Evolutionary conservation across 2,888 invertebrate species (phyloP).

Genomic region (Trilocha varians): DNA sequence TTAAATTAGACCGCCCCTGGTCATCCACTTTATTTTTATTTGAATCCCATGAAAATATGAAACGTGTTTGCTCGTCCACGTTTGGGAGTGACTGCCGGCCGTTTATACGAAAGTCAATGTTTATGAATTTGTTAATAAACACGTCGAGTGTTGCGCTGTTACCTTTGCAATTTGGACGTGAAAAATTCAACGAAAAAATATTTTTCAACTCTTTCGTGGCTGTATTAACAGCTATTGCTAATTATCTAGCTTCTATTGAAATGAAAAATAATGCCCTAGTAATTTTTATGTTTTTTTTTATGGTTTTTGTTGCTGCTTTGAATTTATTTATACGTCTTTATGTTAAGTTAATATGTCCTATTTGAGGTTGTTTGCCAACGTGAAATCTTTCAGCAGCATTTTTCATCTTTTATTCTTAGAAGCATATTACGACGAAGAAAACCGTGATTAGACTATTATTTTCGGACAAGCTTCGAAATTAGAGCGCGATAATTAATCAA

Average conservation of each 20-base stretch:
- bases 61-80: conserved; percentile 55
- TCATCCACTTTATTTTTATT: conserved; percentile 69
- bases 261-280: conserved; percentile 58
- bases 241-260: conserved; percentile 43
- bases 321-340: neutral
- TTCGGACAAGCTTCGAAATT: neutral
- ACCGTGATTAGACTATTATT: neutral
- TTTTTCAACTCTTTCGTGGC: conserved; percentile 26
- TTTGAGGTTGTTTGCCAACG: too few species aligned
- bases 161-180: conserved; percentile 45
- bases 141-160: conserved; percentile 36
- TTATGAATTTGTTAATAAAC: conserved; percentile 70
- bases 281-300: conserved; percentile 54
- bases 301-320: conserved; percentile 17
- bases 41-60: conserved; percentile 69
- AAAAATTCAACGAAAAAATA: conserved; percentile 31
- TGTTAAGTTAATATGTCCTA: too few species aligned
- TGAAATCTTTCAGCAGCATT: too few species aligned
- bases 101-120: conserved; percentile 63
- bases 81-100: conserved; percentile 43
- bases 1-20: conserved; percentile 66
- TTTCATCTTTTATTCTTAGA: too few species aligned
- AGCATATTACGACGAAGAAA: neutral
- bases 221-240: conserved; percentile 40
- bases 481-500: conserved; percentile 13